These are phyloP conservation scores for Dendrocincla fuliginosa DNA, from an alignment of 2,797 vertebrate genomes.

Conservation along the genomic window DNA sequence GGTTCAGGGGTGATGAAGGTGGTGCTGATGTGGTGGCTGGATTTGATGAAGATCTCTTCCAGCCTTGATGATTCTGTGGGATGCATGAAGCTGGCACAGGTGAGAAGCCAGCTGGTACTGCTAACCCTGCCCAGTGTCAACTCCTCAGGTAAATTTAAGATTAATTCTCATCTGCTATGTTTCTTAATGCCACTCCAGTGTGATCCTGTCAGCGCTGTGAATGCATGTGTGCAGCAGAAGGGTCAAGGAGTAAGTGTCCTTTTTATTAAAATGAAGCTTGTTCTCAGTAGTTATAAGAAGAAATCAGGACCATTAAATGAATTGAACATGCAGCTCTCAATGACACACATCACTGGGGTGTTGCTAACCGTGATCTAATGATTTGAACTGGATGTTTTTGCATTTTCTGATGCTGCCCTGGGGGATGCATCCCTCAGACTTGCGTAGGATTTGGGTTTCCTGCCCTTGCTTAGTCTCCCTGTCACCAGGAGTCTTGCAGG, in stretches of 20 bases:
- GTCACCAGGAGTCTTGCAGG: neutral
- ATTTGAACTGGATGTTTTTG: neutral
- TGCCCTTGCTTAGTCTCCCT: neutral
- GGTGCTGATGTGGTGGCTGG: neutral
- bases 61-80: neutral
- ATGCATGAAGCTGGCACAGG: neutral
- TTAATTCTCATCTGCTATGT: neutral
- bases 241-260: neutral
- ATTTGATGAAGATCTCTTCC: neutral
- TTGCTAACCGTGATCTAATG: neutral
- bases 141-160: neutral
- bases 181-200: neutral
- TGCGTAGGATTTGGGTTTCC: neutral
- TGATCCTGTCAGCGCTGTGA: neutral
- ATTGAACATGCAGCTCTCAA: neutral
- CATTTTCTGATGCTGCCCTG: neutral
- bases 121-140: neutral
- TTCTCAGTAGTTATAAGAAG: neutral
- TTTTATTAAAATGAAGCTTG: neutral
- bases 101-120: conserved; percentile 8
- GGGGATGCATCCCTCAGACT: neutral
- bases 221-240: neutral
- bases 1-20: neutral
- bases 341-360: accelerated
- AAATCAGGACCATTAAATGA: neutral